phyloP scores from a whole-genome alignment of 2,113 vertebrate genomes.

The Polypterus senegalus region DNA sequence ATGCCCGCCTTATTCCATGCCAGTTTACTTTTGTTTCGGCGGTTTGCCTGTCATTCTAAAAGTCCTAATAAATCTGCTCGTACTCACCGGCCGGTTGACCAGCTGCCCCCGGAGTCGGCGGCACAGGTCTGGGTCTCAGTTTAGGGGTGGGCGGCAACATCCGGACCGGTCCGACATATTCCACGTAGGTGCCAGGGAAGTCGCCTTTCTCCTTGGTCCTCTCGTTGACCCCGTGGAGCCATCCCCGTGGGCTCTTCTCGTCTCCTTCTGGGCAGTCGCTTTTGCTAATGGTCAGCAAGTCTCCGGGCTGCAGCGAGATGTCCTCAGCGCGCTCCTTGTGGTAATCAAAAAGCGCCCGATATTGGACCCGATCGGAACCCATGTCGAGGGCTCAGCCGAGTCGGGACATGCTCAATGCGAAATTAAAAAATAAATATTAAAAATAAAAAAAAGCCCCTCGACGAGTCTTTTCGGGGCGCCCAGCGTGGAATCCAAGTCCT shows the following conservation, averaged over 20 bases:
- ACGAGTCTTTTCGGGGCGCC: too few relatives aligned
- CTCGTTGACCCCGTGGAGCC: conserved; percentile 63
- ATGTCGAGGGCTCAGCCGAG: conserved; percentile 23
- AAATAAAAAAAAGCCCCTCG: too few relatives aligned
- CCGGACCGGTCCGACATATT: conserved; percentile 50
- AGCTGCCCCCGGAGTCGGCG: conserved; percentile 29
- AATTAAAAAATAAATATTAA: too few relatives aligned
- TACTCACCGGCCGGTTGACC: conserved; percentile 47
- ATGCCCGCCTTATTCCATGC: too few relatives aligned
- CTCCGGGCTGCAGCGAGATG: conserved; percentile 56
- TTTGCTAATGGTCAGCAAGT: conserved; percentile 52
- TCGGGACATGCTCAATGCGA: too few relatives aligned
- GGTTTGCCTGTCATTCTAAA: conserved; percentile 6
- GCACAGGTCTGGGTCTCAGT: conserved; percentile 47
- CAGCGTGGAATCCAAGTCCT: too few relatives aligned
- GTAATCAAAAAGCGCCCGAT: conserved; percentile 62
- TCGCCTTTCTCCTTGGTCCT: conserved; percentile 59
- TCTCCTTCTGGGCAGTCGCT: conserved; percentile 54
- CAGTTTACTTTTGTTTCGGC: too few relatives aligned
- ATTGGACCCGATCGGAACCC: conserved; percentile 59
- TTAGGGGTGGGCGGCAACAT: conserved; percentile 25
- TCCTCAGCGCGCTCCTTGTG: conserved; percentile 54
- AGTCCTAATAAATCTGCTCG: not conserved
- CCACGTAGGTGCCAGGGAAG: conserved; percentile 67
- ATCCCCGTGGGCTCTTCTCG: conserved; percentile 50